Base-by-base conservation (phyloP, 1,140 invertebrate species). In the Mesaphorura yosii region DNA sequence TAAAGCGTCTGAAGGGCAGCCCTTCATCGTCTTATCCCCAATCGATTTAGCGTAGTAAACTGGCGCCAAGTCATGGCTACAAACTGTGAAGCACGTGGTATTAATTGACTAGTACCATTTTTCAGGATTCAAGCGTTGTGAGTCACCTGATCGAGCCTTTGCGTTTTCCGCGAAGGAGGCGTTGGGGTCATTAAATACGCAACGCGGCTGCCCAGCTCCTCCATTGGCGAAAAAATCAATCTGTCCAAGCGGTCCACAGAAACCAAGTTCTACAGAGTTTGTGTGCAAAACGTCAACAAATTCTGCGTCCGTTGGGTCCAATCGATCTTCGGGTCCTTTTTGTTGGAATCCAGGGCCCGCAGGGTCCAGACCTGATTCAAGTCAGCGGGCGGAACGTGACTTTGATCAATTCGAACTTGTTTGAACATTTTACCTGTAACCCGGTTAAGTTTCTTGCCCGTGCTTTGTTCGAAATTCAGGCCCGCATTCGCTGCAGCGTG, bases 221-320 rank as follows among this genome's bases (percentile, higher is more conserved):
- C 50, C 38, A 20, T 51, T 51, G 10, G 39, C 27, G 66, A 77
- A 83, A 64, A 80, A 76, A 56, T 81, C 80, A 2, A 73, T 72
- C 61, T 82, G 72, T 1, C 78, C 80, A 0, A 73, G 64, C 0
- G 74, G 66, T 15, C 46, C 53, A 7, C 47, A 39, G 40, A 53
- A 42, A 28, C 27, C 39, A 25, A 53, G 40, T 26, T 41, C 44
- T 25, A 48, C 55, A 15, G 15, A 22, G 61, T 80, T 76, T 0
- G 83, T 83, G 58, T 85, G 83, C 46, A 85, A 79, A 0, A 79
- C 75, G 66, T 83, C 78, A 0, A 84, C 80, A 47, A 79, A 79
- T 6, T 66, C 45, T 0, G 72, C 81, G 25, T 57, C 55, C 39
- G 69, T 72, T 26, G 69, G 67, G 59, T 82, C 79, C 1, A 88